phyloP scores from a whole-genome alignment of 1,140 invertebrate genomes.

The Leucophenga varia region DNA sequence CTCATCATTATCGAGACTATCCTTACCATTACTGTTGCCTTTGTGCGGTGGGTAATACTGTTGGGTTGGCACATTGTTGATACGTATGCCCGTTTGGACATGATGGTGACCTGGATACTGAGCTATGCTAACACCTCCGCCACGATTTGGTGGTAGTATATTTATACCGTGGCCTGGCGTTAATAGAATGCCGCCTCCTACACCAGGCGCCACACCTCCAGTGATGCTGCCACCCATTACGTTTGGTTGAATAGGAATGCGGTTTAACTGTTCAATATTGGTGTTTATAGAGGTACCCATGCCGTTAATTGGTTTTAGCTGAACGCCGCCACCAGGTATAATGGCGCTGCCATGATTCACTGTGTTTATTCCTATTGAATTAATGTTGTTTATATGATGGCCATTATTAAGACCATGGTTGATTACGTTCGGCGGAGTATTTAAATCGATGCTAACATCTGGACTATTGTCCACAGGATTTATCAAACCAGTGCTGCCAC shows the following conservation, averaged over 20 bases:
- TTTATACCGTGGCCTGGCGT: constrained; percentile 43
- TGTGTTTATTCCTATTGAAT: no score
- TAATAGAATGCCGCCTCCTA: constrained; percentile 30
- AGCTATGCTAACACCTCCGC: constrained; percentile 26
- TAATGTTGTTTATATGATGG: constrained; percentile 5
- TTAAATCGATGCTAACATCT: no score
- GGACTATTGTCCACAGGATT: no score
- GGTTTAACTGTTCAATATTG: constrained; percentile 51
- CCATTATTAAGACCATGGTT: constrained; percentile 7
- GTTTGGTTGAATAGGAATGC: constrained; percentile 46
- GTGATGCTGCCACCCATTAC: constrained; percentile 36
- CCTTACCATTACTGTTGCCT: constrained; percentile 41
- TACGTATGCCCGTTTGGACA: constrained; percentile 50
- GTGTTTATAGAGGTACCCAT: constrained; percentile 45
- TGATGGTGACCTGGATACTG: constrained; percentile 43
- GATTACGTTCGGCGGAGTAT: no score
- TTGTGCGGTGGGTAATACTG: constrained; percentile 40
- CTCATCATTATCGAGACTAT: constrained; percentile 7
- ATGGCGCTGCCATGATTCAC: no score
- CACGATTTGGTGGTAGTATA: constrained; percentile 40
- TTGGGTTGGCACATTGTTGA: constrained; percentile 52
- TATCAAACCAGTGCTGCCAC: constrained; percentile 20
- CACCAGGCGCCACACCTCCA: constrained; percentile 7
- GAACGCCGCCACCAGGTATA: constrained; percentile 14
- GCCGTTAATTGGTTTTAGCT: constrained; percentile 27